phyloP scores from a whole-genome alignment of 2,888 invertebrate species.

The Tachina lurida region DNA sequence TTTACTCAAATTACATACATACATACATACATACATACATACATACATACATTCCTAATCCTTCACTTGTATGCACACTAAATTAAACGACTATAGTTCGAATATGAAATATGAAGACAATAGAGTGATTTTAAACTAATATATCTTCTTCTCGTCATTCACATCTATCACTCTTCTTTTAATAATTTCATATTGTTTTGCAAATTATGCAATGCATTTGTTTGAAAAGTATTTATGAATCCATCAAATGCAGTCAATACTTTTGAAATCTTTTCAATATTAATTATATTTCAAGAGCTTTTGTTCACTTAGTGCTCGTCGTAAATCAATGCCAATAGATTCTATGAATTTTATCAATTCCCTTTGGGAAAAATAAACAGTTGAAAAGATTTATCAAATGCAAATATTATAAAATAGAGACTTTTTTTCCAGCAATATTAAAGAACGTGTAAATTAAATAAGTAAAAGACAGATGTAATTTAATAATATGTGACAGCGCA shows the following conservation, averaged over 20 bases:
- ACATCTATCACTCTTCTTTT: too few species aligned
- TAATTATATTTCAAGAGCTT: background rate
- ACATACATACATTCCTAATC: too few species aligned
- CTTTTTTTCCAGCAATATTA: background rate
- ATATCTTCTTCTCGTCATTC: too few species aligned
- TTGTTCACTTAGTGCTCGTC: background rate
- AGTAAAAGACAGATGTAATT: background rate
- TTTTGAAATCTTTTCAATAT: slow-evolving; percentile 1
- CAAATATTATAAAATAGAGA: background rate
- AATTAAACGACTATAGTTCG: too few species aligned
- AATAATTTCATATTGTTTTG: background rate
- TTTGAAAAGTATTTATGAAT: background rate
- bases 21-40: too few species aligned
- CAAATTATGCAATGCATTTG: background rate
- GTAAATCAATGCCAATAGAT: background rate
- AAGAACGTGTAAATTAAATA: background rate
- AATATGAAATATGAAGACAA: too few species aligned
- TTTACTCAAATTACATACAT: too few species aligned
- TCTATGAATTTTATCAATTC: background rate
- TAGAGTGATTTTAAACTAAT: too few species aligned
- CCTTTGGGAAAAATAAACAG: background rate
- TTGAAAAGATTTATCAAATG: background rate
- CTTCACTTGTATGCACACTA: too few species aligned
- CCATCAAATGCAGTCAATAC: background rate
- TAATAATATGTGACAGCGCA: too few species aligned